Conservation (phyloP, 2,797 vertebrate genomes). For the Sylvilagus floridanus region DNA sequence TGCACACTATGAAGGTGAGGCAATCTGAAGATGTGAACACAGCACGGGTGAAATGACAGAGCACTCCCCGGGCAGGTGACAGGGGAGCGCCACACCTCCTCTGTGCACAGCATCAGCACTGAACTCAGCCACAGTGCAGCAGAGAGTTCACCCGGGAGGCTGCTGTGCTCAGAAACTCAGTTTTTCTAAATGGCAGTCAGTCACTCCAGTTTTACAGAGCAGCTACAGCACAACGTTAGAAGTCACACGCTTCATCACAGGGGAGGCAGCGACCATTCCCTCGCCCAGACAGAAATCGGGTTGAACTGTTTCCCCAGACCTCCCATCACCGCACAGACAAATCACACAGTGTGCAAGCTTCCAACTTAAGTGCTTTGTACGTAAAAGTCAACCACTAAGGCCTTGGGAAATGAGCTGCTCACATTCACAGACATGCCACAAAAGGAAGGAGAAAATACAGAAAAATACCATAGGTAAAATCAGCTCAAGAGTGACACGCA, state of each 20-base stretch:
- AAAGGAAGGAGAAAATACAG: conserved; percentile 17
- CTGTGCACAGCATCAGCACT: too few species aligned
- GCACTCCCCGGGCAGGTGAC: background rate
- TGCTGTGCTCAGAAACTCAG: background rate
- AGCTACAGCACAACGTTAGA: conserved; percentile 23
- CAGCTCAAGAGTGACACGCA: background rate
- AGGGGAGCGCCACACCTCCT: background rate
- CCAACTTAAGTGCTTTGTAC: background rate
- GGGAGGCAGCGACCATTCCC: background rate
- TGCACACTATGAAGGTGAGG: conserved; percentile 41
- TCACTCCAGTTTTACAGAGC: conserved; percentile 52
- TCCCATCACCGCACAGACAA: conserved; percentile 5
- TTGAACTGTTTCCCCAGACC: conserved; percentile 45
- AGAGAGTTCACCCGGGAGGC: background rate
- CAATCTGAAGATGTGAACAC: conserved; percentile 57
- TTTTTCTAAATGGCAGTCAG: conserved; percentile 24
- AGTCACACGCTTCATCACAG: background rate
- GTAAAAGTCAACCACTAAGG: conserved; percentile 5
- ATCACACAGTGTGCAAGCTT: conserved; percentile 27
- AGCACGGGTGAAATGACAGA: conserved; percentile 33
- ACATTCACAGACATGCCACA: conserved; percentile 25
- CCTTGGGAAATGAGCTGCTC: conserved; percentile 38
- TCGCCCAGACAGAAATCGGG: background rate
- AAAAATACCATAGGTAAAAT: background rate
- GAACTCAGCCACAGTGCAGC: background rate